A percentile compares a stretch with the other conserved stretches of the same genome.
Evolutionary conservation across 2,888 invertebrate species (phyloP).

Genomic region (Drosophila meridiana): DNA sequence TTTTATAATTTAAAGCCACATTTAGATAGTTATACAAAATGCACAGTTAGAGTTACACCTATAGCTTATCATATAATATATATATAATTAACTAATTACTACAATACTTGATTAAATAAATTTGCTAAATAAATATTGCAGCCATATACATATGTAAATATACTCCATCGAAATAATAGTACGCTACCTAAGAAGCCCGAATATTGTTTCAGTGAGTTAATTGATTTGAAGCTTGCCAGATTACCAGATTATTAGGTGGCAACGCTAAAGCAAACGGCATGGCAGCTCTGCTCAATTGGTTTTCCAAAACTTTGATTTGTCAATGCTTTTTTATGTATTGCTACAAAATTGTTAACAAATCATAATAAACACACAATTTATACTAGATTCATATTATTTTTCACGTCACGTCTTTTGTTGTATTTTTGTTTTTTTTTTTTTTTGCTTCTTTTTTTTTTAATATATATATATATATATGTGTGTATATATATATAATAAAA

Average conservation of each 20-base stretch:
- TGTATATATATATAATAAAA: constrained; percentile 7
- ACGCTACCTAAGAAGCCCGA: constrained; percentile 34
- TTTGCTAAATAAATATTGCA: constrained; percentile 37
- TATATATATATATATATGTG: constrained; percentile 19
- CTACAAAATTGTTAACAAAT: constrained; percentile 29
- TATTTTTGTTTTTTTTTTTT: constrained; percentile 1
- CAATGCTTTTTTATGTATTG: constrained; percentile 63
- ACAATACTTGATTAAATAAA: constrained; percentile 17
- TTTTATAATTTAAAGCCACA: constrained; percentile 74
- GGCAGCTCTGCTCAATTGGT: constrained; percentile 23
- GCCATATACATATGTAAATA: constrained; percentile 3
- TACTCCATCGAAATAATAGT: constrained; percentile 20
- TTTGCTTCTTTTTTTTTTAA: background rate
- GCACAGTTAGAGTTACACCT: constrained; percentile 51
- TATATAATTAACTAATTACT: constrained; percentile 40
- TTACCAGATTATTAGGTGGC: background rate
- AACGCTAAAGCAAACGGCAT: background rate
- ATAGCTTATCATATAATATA: constrained; percentile 18
- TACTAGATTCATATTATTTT: background rate
- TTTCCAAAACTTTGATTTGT: constrained; percentile 65
- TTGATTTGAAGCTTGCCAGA: background rate
- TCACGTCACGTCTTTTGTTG: constrained; percentile 3
- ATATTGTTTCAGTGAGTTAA: constrained; percentile 20
- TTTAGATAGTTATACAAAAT: constrained; percentile 71
- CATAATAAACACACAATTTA: constrained; percentile 20